Percentiles rank a stretch among this genome's conserved stretches.
Conservation (phyloP, 2,113 vertebrate species). For the Pan troglodytes region NHGRI_mPanTro3-v2.1_pri NC_072419.2:22453001-22453500, state of each 20-base stretch:
- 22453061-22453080: neutral
- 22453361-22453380: conserved; percentile 38
- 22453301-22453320: neutral
- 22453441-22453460: conserved; percentile 8
- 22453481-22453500: conserved; percentile 22
- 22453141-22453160: neutral
- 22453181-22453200: neutral
- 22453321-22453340: neutral
- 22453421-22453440: conserved; percentile 23
- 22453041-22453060: neutral
- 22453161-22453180: neutral
- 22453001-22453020: neutral
- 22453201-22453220: neutral
- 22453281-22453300: neutral
- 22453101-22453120: neutral
- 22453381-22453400: neutral
- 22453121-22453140: neutral
- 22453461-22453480: neutral
- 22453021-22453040: neutral
- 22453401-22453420: conserved; percentile 51
- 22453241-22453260: neutral
- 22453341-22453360: conserved; percentile 16
- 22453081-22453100: neutral
- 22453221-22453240: conserved; percentile 24
- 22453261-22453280: neutral